Percentiles rank a stretch among this genome's conserved stretches.
Conservation (phyloP, 2,797 vertebrate genomes). For the Sebastes reedi region DNA sequence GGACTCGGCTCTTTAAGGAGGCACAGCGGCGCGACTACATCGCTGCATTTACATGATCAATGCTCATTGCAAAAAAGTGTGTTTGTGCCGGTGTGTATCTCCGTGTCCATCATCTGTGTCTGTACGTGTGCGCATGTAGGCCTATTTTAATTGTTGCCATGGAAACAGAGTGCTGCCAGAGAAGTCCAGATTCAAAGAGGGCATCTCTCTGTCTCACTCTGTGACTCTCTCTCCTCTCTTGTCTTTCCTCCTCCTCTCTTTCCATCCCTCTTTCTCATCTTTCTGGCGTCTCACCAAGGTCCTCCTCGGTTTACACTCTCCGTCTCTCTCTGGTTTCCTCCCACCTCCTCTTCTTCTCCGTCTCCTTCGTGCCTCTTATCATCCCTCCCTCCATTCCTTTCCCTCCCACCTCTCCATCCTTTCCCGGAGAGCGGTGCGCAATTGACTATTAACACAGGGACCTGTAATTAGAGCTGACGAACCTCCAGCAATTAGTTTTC, state of each 20-base stretch:
- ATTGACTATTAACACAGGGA: conserved; percentile 80
- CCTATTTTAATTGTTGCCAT: conserved; percentile 89
- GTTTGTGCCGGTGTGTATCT: conserved; percentile 43
- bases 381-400: conserved; percentile 29
- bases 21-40: conserved; percentile 7
- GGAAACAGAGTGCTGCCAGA: conserved; percentile 85
- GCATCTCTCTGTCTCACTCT: conserved; percentile 52
- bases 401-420: conserved; percentile 61
- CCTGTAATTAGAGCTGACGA: conserved; percentile 82
- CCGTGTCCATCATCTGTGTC: conserved; percentile 73
- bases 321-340: conserved; percentile 19
- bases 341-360: conserved; percentile 11
- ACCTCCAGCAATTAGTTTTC: conserved; percentile 79
- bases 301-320: conserved; percentile 36
- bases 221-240: conserved; percentile 6
- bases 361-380: conserved; percentile 44
- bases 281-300: conserved; percentile 41
- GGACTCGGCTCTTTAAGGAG: conserved; percentile 12
- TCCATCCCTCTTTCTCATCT: conserved; percentile 36
- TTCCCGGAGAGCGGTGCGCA: conserved; percentile 69
- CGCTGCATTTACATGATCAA: conserved; percentile 52
- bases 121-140: conserved; percentile 65
- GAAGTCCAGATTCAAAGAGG: conserved; percentile 82
- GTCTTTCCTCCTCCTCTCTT: neutral
- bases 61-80: conserved; percentile 36